phyloP scores from a whole-genome alignment of 1,140 invertebrate genomes.

The Adoxophyes honmai region DNA sequence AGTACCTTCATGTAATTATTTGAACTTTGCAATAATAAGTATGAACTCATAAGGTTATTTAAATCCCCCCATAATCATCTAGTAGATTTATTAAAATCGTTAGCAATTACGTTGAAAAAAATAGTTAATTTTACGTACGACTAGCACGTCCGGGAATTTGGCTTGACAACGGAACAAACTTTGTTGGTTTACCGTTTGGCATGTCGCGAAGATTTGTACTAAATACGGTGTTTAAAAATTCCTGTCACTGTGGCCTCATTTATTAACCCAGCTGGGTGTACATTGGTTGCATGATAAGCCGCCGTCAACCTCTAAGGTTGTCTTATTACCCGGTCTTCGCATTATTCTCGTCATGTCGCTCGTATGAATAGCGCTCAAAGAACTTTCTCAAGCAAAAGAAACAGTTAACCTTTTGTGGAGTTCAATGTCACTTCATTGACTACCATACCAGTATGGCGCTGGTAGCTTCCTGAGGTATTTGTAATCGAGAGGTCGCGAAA shows the following conservation, averaged over 20 bases:
- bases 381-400: conserved; percentile 40
- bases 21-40: no score
- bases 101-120: no score
- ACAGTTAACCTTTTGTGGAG: conserved; percentile 49
- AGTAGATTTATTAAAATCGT: no score
- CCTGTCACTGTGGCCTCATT: background rate
- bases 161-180: no score
- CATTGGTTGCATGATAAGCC: background rate
- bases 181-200: no score
- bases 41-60: no score
- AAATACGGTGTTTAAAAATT: conserved; percentile 1
- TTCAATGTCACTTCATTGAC: conserved; percentile 28
- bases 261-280: background rate
- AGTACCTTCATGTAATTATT: no score
- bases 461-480: background rate
- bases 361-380: conserved; percentile 30
- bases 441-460: conserved; percentile 15
- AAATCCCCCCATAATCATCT: no score
- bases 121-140: no score
- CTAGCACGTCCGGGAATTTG: no score
- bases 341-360: conserved; percentile 36
- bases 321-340: background rate
- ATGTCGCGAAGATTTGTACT: no score
- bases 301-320: background rate
- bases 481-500: conserved; percentile 4